Evolutionary conservation across 1,140 invertebrate species (phyloP).

Genomic region (Zaprionus inermis): DNA sequence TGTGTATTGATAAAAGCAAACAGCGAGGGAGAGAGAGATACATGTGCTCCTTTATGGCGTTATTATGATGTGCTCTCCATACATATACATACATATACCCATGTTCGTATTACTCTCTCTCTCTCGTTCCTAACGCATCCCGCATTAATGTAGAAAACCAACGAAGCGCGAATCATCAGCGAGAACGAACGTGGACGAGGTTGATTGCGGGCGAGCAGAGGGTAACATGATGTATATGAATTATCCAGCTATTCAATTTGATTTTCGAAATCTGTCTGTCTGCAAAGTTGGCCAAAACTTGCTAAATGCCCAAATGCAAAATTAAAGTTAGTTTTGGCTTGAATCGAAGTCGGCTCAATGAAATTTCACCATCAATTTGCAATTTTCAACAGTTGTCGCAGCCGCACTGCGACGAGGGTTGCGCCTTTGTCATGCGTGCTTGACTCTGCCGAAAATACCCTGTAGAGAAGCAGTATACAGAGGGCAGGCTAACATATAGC

Average conservation of each 20-base stretch:
- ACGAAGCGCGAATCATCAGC: conserved; percentile 37
- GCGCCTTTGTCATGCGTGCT: conserved; percentile 44
- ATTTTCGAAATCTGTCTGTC: conserved; percentile 8
- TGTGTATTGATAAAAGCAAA: conserved; percentile 45
- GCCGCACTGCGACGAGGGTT: conserved; percentile 38
- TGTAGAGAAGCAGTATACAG: too few relatives aligned
- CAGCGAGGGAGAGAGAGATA: conserved; percentile 5
- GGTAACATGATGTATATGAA: conserved; percentile 13
- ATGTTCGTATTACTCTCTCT: background rate
- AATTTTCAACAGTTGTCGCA: conserved; percentile 61
- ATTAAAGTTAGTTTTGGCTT: conserved; percentile 38
- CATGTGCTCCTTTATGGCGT: conserved; percentile 43
- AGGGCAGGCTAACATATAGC: background rate
- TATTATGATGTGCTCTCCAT: conserved; percentile 50
- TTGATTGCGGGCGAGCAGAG: background rate
- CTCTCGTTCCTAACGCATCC: background rate
- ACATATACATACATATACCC: conserved; percentile 1
- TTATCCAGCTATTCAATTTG: conserved; percentile 24
- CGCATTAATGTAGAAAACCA: conserved; percentile 30
- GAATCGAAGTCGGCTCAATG: conserved; percentile 48
- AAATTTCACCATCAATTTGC: conserved; percentile 47
- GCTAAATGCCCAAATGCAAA: conserved; percentile 15
- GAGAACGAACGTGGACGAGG: too few relatives aligned
- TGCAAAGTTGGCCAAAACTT: conserved; percentile 32
- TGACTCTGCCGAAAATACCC: conserved; percentile 36